Evolutionary conservation across 1,140 invertebrate genomes (phyloP), one percentile per base, ranked within the genome.

Genomic region (Eriosoma lanigerum): DNA sequence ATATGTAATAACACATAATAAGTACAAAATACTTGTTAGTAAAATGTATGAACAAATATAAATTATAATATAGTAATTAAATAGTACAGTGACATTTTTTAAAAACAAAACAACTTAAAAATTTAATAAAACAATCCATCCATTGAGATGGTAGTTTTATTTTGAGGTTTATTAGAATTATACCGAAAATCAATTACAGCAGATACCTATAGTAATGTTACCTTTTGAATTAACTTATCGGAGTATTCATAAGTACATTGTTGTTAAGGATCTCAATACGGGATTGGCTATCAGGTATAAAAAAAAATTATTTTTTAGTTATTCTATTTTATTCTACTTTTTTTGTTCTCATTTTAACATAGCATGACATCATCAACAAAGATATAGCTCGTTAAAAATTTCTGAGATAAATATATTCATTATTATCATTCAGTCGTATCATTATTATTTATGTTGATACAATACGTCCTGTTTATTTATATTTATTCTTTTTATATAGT

Each of bases 311-410:
- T 72, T 68, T 68, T 46, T 52, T 72, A 32, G 24, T 29, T 21
- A 1, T 72, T 8, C 48, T 29, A 4, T 62, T 32, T 62, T 32
- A 3, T 54, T 54, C 3, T 10, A 6, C n/a, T 26, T 24, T 15
- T 9, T 29, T 48, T 0, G 13, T 26, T 21, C n/a, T 66, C 19
- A 12, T 72, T 50, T 72, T 52, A 21, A 29, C 4, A 52, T 32
- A 52, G 24, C 48, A 72, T 24, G 68, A 72, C 48, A 72, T 72
- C 48, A 32, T 50, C 48, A 13, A 72, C 52, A 70, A 72, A 9
- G 68, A 72, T 72, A 52, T 72, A 19, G 24, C 68, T 72, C 68
- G 68, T 72, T 72, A 72, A 72, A 72, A 72, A 52, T 52, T 29
- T 9, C 68, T 52, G 19, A 50, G 9, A 72, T 72, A 50, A 38